Base-by-base conservation (phyloP, 2,797 vertebrate genomes). In the Chelon labrosus region DNA sequence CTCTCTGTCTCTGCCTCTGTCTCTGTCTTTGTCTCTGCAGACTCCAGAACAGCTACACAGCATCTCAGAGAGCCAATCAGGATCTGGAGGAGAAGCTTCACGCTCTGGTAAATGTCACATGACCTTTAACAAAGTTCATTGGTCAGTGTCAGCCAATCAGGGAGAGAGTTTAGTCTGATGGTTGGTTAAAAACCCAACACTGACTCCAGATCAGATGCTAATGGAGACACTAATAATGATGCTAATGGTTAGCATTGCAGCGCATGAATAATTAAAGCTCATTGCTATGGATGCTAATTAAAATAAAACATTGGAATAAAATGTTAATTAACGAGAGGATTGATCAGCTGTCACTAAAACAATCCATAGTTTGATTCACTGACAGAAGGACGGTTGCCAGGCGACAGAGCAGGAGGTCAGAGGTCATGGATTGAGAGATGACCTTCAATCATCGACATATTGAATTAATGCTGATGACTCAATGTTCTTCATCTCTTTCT, bases 21-120 rank as follows among this genome's bases (percentile, higher is more conserved):
- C 27, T 38, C 38, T 38, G 38, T 38, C 14, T 42, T 16, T 42
- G 8, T 69, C 20, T 64, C 41, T 58, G 10, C 84, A 99, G 98
- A 93, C 94, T 99, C 69, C 97, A 99, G 93, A 99, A 98, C 91
- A 99, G 97, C 89, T 99, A 99, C 90, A 98, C 97, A 0, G 97
- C 97, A 6, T 99, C 98, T 22, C 98, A 99, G 90, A 95, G 97
- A 93, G 93, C 96, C 85, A 99, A 99, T 88, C 97, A 99, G 93
- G 98, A 99, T 66, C 93, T 99, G 88, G 98, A 99, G 84, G 98
- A 99, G 94, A 99, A 98, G 92, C 94, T 99, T 65, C 97, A 98
- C 52, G 92, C 96, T 10, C 92, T 99, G 96, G 97, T 99, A 96
- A 96, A 22, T 3, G 27, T 27, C 27, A n/a, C n/a, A n/a, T n/a